Evolutionary conservation across 2,113 vertebrate species (phyloP), one percentile per base, ranked within the genome.

Genomic region (Seriola dumerili): DNA sequence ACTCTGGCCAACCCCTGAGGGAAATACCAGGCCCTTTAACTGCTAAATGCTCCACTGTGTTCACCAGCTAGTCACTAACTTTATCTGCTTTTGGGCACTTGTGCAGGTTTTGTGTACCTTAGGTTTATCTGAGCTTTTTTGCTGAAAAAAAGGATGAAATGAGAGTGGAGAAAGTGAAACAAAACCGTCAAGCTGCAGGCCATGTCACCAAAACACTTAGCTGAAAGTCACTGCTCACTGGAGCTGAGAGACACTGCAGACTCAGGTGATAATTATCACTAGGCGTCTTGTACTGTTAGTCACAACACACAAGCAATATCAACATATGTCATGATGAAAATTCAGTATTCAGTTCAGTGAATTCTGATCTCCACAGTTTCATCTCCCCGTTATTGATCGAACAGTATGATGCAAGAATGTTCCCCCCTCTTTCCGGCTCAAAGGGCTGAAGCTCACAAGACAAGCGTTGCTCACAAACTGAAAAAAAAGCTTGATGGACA

Each of bases 401-500:
- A 5, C 29, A 32, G 16, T 32, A 12, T 65, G 46, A 65, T 76
- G 8, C 4, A 36, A 38, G 23, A 62, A 48, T 3, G 32, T 11
- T 46, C 44, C 14, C 25, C 29, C 52, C 7, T n/a, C 21, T 32
- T 19, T 17, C 48, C 7, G n/a, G 44, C 23, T 40, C 46, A 10
- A 44, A 50, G 4, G 42, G 19, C 11, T 34, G 29, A 50, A 52
- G 3, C 57, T 68, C n/a, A 66, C 34, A 70, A 29, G 72, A 6
- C 7, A 52, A 62, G 29, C 23, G 38, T 40, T 74, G 7, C 25
- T 70, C n/a, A 58, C 52, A 34, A 64, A 32, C 36, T 17, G 42
- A 72, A 68, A 42, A 67, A 29, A 44, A 21, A 52, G 34, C 36
- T 61, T 67, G 81, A 72, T 70, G 69, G 55, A 55, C 64, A 55